Evolutionary conservation across 2,797 vertebrate species (phyloP).

Genomic region (Luscinia megarhynchos): DNA sequence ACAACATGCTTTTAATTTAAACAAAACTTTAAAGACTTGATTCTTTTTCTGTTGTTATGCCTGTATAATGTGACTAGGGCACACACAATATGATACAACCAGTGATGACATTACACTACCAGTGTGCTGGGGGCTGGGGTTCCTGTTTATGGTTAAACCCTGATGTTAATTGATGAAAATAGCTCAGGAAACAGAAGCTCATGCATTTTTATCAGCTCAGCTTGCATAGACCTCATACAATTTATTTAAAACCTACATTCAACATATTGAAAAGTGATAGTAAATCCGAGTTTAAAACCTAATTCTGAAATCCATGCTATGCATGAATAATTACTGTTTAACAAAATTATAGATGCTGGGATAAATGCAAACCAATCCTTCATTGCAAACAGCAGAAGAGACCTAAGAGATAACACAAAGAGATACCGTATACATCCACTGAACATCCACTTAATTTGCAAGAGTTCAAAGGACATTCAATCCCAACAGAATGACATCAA

Average conservation of each 20-base stretch:
- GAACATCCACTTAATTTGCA: constrained; percentile 69
- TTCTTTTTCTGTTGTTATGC: background rate
- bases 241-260: constrained; percentile 31
- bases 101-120: background rate
- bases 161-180: background rate
- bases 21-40: background rate
- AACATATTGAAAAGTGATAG: constrained; percentile 2
- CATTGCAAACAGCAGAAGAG: constrained; percentile 51
- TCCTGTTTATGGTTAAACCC: background rate
- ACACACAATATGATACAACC: background rate
- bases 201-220: constrained; percentile 46
- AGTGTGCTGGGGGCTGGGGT: background rate
- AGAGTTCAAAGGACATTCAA: constrained; percentile 75
- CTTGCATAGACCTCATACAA: background rate
- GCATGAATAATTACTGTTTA: constrained; percentile 58
- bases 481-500: constrained; percentile 74
- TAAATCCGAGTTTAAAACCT: constrained; percentile 35
- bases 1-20: background rate
- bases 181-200: constrained; percentile 30
- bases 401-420: constrained; percentile 47
- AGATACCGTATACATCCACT: background rate
- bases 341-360: constrained; percentile 50
- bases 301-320: constrained; percentile 40
- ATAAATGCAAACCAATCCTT: constrained; percentile 59
- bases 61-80: background rate